Evolutionary conservation across 2,113 vertebrate species (phyloP), one percentile per base, ranked within the genome.

Genomic region (Datnioides undecimradiatus): DNA sequence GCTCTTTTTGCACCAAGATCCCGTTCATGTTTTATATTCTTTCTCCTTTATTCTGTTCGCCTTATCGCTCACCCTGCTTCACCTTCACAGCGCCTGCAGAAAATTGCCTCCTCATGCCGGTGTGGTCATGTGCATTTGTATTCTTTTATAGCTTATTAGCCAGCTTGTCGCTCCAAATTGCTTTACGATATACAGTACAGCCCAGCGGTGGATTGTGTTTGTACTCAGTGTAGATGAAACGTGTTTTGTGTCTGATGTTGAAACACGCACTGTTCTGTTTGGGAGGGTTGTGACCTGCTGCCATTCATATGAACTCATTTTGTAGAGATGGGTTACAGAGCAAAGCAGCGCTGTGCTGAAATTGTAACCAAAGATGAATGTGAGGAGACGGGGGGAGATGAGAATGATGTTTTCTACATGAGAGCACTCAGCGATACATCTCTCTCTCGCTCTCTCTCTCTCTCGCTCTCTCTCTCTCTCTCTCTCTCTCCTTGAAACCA

Each of bases 121-220:
- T 46, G 17, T 49, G 41, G 21, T 57, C n/a, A 9, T 66, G 71
- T 77, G n/a, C 67, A 49, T 82, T 84, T 74, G 55, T 71, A 36
- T 76, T 79, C 29, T 38, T 76, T 40, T 66, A 51, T 25, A 14
- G 55, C 13, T 67, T 66, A 69, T 70, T 76, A 73, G 40, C 59
- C 52, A 36, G 58, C 27, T 38, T 76, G 38, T 80, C 6, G 14
- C 29, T 63, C 14, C 52, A 59, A 70, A 85, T 88, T 46, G 62
- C 40, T 80, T 63, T 16, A 62, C 14, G 34, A 41, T 41, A 13
- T 2, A 63, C 8, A 54, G n/a, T 29, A 10, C 23, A 19, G 8
- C n/a, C 5, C 40, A 3, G 52, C 29, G 5, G 5, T n/a, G 72
- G 16, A 14, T 21, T 41, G 31, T 46, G 31, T 75, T 55, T 41